Base-by-base conservation (phyloP, 1,140 invertebrate species). In the Nixonia krombeini region DNA sequence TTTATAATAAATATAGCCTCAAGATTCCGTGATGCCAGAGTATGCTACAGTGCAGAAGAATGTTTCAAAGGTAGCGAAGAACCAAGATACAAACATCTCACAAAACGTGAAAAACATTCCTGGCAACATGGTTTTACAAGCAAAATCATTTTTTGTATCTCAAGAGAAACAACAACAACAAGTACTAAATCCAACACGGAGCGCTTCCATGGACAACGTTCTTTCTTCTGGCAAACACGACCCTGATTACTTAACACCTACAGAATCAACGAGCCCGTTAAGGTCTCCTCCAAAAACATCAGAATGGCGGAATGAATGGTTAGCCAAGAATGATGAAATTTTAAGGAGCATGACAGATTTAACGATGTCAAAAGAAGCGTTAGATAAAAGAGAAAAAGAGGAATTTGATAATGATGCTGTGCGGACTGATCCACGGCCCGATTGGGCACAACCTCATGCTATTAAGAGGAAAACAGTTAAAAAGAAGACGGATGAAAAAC, bases 41-140 rank as follows among this genome's bases (percentile, higher is more conserved):
- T 85, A 85, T 23, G 82, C 83, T 3, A 75, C 75, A 42, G 80
- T 85, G 23, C 78, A 84, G 15, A 85, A 84, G 18, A 76, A 73
- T 40, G 44, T 66, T 41, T 38, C 53, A 6, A 76, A 73, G 29
- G 12, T 21, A 29, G 70, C 52, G 6, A 77, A 74, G 28, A 74
- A 67, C 18, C 44, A 47, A 16, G 57, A 64, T 2, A 6, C 31
- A 2, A 77, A 73, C 18, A 70, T 15, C 53, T 31, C 49, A 4
- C 41, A 46, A 1, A 37, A 29, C n/a, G 29, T 42, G 1, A 53
- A 59, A 10, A 75, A 38, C 50, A 41, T 51, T 23, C 61, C 63
- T 12, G 61, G 66, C 4, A 67, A 70, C 23, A 45, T 68, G 10
- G 41, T 67, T 29, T 65, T 61, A 0, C 72, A 74, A 12, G 66